Base-by-base conservation (phyloP, 2,888 invertebrate species). In the Nymphalis urticae region DNA sequence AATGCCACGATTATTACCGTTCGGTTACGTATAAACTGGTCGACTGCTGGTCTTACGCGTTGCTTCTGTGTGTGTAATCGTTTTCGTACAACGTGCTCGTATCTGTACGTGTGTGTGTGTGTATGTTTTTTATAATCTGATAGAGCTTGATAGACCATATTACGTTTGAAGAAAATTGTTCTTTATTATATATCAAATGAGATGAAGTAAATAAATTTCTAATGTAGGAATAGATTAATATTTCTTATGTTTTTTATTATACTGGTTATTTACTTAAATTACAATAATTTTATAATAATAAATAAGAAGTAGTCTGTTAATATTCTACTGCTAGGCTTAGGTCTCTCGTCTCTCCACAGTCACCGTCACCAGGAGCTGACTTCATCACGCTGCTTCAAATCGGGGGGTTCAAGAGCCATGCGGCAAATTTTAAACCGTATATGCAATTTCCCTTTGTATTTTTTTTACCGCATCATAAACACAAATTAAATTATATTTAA, bases 11-110 rank as follows among this genome's bases (percentile, higher is more conserved):
- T 91, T 87, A 90, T 89, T 88, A 90, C 88, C 87, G 90, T 90
- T 90, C 88, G 85, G 87, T 89, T 90, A 88, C 89, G 87, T 90
- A 87, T 85, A 87, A 89, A 88, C 90, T 88, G 87, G 90, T 84
- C 80, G 77, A 84, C 90, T 86, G 87, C 92, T 86, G 90, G 90
- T 82, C 82, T 90, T 91, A 91, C 92, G 89, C 91, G 75, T 1
- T 77, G 76, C 66, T 36, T 42, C 32, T 82, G 90, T 90, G 85
- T 83, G 85, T 80, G 75, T 70, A 47, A 42, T 42, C 50, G 61
- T 60, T 27, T 61, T 36, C 59, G 51, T 71, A 47, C 10, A 42
- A 42, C 19, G n/a, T 64, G 61, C 21, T 61, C 16, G 24, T 54
- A 62, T 62, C 48, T 66, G 64, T 66, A 53, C 64, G 72, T 68